Evolutionary conservation across 1,140 invertebrate species (phyloP), one percentile per base, ranked within the genome.

Genomic region (Drosophila orosa): DNA sequence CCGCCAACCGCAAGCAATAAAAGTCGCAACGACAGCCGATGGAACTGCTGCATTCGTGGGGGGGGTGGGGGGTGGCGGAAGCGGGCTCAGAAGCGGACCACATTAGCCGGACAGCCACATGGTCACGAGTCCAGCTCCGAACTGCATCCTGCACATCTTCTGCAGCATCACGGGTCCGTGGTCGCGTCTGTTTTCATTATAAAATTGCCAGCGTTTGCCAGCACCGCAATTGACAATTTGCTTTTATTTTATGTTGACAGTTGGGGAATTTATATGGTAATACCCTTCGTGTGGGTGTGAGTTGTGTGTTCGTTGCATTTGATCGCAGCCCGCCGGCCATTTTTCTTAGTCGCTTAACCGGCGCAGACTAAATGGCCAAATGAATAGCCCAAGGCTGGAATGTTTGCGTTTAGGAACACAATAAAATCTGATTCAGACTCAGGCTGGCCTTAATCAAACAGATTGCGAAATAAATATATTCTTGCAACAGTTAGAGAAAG

Each of bases 1-100:
- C 67, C 84, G 75, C 80, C 78, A 89, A 84, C 84, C 84, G 84
- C 84, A 89, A 75, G 84, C 84, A 87, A 87, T 87, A 87, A 89
- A 87, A 89, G 84, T 89, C 84, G 73, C 80, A 73, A 59, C 59
- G 83, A 74, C 83, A 71, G 67, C 67, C 35, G 59, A 52, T 52
- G 29, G 4, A 52, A 35, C 19, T 33, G 50, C 48, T 10, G 7
- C 19, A 52, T 48, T 17, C 17, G 7, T 15, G 17, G 3, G 6
- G 37, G 15, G n/a, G 15, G 35, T 5, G 1, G 5, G 35, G 15
- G 9, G 9, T 1, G 24, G 13, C 13, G 7, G 17, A 7, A n/a
- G 27, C 50, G 24, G 47, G 17, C 3, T 22, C 24, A 37, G 19
- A 29, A 29, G 3, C 10, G 61, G 57, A 54, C 42, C 60, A 50